Base-by-base conservation (phyloP, 2,797 vertebrate species). In the Pseudochromis fuscus region DNA sequence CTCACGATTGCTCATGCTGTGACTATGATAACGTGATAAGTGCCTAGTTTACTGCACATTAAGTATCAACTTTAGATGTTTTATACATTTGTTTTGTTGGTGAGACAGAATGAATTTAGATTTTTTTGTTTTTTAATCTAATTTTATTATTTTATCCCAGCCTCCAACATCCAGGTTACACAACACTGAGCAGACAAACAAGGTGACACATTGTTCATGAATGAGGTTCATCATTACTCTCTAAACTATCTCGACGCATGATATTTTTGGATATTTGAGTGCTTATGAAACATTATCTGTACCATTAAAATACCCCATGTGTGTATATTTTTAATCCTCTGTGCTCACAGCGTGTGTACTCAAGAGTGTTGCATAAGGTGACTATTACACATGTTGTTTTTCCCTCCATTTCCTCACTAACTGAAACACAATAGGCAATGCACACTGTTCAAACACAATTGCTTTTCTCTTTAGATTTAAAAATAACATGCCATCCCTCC, bases 301-400 rank as follows among this genome's bases (percentile, higher is more conserved):
- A 49, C 49, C 69, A 68, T 83, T 75, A 79, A 89, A 87, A 82
- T 57, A 80, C 71, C 65, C 37, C 1, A 49, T 46, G 72, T 62
- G 78, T 79, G 35, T 83, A 85, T n/a, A n/a, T n/a, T 89, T 84
- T 91, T 57, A 75, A 83, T 76, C 71, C 84, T 31, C 50, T 52
- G 75, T 82, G 63, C 77, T 83, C 75, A 21, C 71, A 60, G 53
- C 33, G 6, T 62, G 69, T 28, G 69, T 57, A 52, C 73, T 87
- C 31, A 65, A 91, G 85, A 64, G 88, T 16, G 67, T 92, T 91
- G 89, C 45, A 64, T 87, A 91, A 92, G 77, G 63, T 42, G 69
- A 81, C 83, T 69, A 75, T 83, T 83, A 84, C 67, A 76, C 62
- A 56, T 62, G 52, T 67, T 55, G 63, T 67, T 85, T 80, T 87